Evolutionary conservation across 1,140 invertebrate species (phyloP).

Genomic region (Drosophila persimilis): DNA sequence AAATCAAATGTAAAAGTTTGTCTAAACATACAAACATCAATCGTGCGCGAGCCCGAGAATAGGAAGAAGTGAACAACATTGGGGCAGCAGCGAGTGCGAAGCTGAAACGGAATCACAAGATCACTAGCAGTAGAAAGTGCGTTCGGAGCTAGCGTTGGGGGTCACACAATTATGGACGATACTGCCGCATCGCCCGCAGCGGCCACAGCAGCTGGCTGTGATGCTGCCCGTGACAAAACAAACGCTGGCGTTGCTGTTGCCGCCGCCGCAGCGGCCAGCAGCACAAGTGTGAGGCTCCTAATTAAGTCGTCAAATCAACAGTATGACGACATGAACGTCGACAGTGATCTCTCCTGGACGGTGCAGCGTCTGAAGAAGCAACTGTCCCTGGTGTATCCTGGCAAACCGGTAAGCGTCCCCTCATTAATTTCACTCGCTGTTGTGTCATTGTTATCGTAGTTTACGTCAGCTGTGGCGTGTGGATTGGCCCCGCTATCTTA

Average conservation of each 20-base stretch:
- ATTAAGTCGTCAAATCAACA: conserved; percentile 95
- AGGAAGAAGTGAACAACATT: background rate
- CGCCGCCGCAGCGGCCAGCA: conserved; percentile 11
- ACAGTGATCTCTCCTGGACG: conserved; percentile 93
- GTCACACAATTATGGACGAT: conserved; percentile 61
- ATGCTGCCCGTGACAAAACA: conserved; percentile 60
- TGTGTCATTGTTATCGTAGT: conserved; percentile 1
- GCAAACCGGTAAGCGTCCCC: conserved; percentile 90
- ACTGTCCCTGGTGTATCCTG: conserved; percentile 92
- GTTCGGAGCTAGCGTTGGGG: conserved; percentile 7
- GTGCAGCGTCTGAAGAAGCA: conserved; percentile 92
- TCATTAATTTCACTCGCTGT: background rate
- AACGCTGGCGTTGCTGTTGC: conserved; percentile 5
- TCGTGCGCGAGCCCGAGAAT: too few relatives aligned
- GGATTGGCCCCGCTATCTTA: conserved; percentile 19
- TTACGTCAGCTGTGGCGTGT: conserved; percentile 25
- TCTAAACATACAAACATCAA: conserved; percentile 1
- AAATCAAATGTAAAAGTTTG: conserved; percentile 46
- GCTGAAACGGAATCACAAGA: too few relatives aligned
- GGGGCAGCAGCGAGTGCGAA: conserved; percentile 1
- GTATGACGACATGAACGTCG: conserved; percentile 92
- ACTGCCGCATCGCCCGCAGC: conserved; percentile 60
- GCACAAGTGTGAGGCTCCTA: conserved; percentile 84
- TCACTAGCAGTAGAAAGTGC: conserved; percentile 49
- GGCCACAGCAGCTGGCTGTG: conserved; percentile 67